These are phyloP conservation scores for Palaemon carinicauda DNA, from an alignment of 1,140 invertebrate species.

Conservation along the genomic window DNA sequence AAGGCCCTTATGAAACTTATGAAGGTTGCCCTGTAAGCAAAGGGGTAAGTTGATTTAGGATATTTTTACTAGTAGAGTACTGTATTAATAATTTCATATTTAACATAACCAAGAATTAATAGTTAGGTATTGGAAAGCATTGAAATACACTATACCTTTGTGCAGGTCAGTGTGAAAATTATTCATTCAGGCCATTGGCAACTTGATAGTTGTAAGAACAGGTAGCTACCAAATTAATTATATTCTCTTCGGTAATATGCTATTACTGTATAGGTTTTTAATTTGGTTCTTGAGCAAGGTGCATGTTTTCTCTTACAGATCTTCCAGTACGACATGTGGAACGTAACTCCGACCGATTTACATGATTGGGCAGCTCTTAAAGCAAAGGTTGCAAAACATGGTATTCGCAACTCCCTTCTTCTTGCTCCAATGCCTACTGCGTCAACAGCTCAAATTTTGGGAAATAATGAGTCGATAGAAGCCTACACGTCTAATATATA, in stretches of 20 bases:
- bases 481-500: conserved; percentile 99
- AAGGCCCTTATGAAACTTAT: conserved; percentile 92
- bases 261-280: background rate
- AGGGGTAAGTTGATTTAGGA: conserved; percentile 74
- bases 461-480: conserved; percentile 98
- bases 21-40: conserved; percentile 90
- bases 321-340: conserved; percentile 99
- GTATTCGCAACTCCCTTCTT: conserved; percentile 92
- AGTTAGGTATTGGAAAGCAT: too few relatives aligned
- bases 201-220: too few relatives aligned
- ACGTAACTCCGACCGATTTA: conserved; percentile 83
- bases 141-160: too few relatives aligned
- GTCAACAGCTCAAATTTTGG: conserved; percentile 98
- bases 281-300: conserved; percentile 45
- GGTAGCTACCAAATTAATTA: too few relatives aligned
- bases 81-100: too few relatives aligned
- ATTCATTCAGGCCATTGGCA: too few relatives aligned
- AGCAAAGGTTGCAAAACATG: conserved; percentile 86
- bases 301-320: conserved; percentile 72
- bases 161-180: too few relatives aligned
- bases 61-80: too few relatives aligned
- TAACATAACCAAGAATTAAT: too few relatives aligned
- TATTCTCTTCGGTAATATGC: too few relatives aligned
- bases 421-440: conserved; percentile 99
- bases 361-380: conserved; percentile 92